Evolutionary conservation across 2,797 vertebrate genomes (phyloP).

Genomic region (Sebastes steindachneri): DNA sequence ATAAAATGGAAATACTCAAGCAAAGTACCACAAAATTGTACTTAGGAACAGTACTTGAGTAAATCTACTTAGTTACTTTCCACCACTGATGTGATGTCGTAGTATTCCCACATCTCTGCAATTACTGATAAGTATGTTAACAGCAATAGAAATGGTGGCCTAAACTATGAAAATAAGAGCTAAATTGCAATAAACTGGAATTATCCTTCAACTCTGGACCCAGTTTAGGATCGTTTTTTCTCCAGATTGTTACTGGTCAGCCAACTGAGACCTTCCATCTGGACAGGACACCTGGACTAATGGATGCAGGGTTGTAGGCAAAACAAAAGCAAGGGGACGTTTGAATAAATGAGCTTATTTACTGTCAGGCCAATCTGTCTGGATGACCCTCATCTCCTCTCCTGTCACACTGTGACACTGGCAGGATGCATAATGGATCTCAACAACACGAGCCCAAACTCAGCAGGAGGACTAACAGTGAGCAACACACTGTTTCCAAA

Average conservation of each 20-base stretch:
- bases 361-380: constrained; percentile 39
- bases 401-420: background rate
- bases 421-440: constrained; percentile 7
- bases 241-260: background rate
- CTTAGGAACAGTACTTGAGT: too few relatives aligned
- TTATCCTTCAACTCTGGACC: background rate
- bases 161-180: background rate
- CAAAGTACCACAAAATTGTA: too few relatives aligned
- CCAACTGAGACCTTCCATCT: constrained; percentile 43
- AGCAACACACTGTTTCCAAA: background rate
- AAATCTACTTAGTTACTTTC: too few relatives aligned
- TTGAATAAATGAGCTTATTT: constrained; percentile 57
- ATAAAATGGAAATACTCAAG: too few relatives aligned
- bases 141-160: background rate
- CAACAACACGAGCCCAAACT: background rate
- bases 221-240: background rate
- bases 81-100: too few relatives aligned
- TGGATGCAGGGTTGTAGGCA: constrained; percentile 30
- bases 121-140: background rate
- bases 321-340: constrained; percentile 14
- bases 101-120: background rate
- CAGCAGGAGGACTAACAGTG: constrained; percentile 5
- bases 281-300: constrained; percentile 52
- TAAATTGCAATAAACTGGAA: background rate
- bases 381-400: constrained; percentile 27